Conservation (phyloP, 2,888 invertebrate species). For the Napeogenes inachia region DNA sequence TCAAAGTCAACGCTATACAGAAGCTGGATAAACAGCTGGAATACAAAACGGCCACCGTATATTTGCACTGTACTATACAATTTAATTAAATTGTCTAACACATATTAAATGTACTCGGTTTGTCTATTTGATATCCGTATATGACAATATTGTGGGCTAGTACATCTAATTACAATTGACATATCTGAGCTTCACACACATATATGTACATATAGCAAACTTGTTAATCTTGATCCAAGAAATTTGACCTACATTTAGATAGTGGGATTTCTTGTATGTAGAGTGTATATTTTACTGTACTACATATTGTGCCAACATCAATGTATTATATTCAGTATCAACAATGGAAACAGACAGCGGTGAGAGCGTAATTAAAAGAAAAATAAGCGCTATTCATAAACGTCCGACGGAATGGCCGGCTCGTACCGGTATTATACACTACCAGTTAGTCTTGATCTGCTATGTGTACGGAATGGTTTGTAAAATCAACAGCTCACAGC, state of each 20-base stretch:
- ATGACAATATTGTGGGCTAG: not conserved
- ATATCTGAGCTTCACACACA: no score
- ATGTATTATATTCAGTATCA: conserved; percentile 5
- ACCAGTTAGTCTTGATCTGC: conserved; percentile 46
- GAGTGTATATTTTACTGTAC: no score
- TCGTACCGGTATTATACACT: conserved; percentile 58
- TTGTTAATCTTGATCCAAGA: no score
- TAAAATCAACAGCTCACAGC: conserved; percentile 22
- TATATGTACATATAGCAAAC: no score
- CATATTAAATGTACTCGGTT: conserved; percentile 13
- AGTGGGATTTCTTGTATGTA: no score
- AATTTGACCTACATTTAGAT: no score
- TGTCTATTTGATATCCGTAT: not conserved
- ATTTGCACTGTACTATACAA: not conserved
- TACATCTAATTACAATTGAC: not conserved
- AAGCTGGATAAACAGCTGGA: not conserved
- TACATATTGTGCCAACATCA: no score
- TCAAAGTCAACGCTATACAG: not conserved
- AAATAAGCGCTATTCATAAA: conserved; percentile 76
- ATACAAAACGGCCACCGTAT: not conserved
- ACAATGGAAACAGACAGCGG: conserved; percentile 50
- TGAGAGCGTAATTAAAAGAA: conserved; percentile 72
- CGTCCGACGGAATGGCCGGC: conserved; percentile 62
- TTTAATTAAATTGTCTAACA: conserved; percentile 15
- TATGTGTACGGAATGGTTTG: conserved; percentile 29